phyloP scores from a whole-genome alignment of 53 echinoderm and acorn worm genomes.

The Glandiceps talaboti region DNA sequence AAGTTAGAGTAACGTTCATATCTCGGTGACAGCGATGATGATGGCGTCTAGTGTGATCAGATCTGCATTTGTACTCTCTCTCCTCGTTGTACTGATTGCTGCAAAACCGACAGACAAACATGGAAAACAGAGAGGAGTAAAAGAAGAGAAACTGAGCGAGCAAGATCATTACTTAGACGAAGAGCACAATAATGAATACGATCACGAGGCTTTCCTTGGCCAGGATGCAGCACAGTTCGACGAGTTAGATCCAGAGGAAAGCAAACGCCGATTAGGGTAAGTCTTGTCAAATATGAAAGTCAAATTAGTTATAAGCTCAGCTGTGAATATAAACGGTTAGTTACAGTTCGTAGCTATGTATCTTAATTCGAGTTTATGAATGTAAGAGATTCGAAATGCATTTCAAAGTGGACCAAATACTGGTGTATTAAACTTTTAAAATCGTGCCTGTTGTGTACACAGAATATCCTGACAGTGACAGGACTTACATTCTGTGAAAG shows the following conservation, averaged over 20 bases:
- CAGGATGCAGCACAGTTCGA: conserved; percentile 79
- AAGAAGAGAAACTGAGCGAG: conserved; percentile 53
- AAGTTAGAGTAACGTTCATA: neutral
- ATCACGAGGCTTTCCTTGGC: conserved; percentile 92
- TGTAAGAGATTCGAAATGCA: no score
- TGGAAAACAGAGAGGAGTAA: conserved; percentile 32
- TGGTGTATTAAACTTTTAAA: no score
- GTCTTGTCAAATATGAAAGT: no score
- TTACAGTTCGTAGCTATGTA: no score
- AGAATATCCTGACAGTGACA: no score
- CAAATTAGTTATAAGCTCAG: no score
- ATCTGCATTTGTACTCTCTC: conserved; percentile 11
- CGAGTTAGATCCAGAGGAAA: conserved; percentile 76
- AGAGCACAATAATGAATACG: conserved; percentile 76
- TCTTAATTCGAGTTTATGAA: no score
- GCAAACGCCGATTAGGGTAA: conserved; percentile 62
- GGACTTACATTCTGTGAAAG: no score
- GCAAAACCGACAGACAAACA: conserved; percentile 40
- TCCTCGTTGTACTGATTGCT: conserved; percentile 11
- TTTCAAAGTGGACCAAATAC: no score
- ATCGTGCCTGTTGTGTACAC: no score
- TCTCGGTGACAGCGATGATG: neutral
- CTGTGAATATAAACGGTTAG: no score
- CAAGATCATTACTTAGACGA: conserved; percentile 58
- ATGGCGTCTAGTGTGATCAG: no score